Evolutionary conservation across 2,888 invertebrate genomes (phyloP).

Genomic region (Syrphus vitripennis): DNA sequence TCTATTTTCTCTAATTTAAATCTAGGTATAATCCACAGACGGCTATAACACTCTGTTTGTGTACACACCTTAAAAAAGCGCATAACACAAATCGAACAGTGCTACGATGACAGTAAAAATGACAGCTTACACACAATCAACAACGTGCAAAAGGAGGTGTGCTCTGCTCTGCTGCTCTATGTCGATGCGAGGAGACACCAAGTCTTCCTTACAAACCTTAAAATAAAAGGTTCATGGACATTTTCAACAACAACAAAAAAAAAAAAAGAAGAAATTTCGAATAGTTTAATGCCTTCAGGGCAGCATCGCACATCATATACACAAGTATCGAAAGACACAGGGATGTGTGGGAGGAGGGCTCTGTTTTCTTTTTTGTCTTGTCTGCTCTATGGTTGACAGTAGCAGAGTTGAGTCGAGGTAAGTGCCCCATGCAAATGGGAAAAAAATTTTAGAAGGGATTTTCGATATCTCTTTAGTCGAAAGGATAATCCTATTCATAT

Average conservation of each 20-base stretch:
- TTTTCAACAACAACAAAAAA: slow-evolving; percentile 10
- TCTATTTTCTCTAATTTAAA: slow-evolving; percentile 50
- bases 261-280: neutral
- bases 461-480: slow-evolving; percentile 6
- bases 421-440: slow-evolving; percentile 42
- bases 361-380: neutral
- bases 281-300: slow-evolving; percentile 42
- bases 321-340: slow-evolving; percentile 31
- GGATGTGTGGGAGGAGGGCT: slow-evolving; percentile 12
- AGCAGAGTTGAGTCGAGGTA: slow-evolving; percentile 6
- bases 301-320: slow-evolving; percentile 34
- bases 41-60: slow-evolving; percentile 14
- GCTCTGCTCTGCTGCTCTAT: neutral
- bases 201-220: neutral
- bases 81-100: slow-evolving; percentile 58
- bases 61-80: slow-evolving; percentile 52
- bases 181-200: neutral
- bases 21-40: slow-evolving; percentile 36
- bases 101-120: slow-evolving; percentile 65
- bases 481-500: slow-evolving; percentile 54
- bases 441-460: slow-evolving; percentile 14
- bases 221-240: slow-evolving; percentile 59
- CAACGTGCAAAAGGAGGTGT: slow-evolving; percentile 64
- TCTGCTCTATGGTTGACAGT: slow-evolving; percentile 17
- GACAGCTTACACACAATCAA: slow-evolving; percentile 70